phyloP scores from a whole-genome alignment of 1,140 invertebrate genomes.

The Temnothorax curvispinosus region DNA sequence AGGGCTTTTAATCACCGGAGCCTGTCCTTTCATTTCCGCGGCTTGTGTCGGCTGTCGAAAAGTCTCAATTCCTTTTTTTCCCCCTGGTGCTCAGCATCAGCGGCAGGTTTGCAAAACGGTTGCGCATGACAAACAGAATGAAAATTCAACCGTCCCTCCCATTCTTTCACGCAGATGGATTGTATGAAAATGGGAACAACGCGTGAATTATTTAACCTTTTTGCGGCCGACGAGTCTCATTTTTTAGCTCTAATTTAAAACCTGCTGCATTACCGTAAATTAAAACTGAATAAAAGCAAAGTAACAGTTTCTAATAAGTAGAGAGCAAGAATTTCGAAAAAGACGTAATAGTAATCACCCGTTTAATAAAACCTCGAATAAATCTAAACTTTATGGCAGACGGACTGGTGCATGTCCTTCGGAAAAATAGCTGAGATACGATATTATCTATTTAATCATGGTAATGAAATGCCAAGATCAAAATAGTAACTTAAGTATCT shows the following conservation, averaged over 20 bases:
- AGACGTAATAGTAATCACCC: neutral
- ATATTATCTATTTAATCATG: slow-evolving; percentile 16
- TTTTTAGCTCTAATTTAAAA: neutral
- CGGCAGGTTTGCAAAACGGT: slow-evolving; percentile 14
- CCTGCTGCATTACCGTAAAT: neutral
- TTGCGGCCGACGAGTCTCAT: neutral
- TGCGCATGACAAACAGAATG: slow-evolving; percentile 17
- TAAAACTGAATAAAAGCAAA: slow-evolving; percentile 1
- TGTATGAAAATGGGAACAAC: slow-evolving; percentile 14
- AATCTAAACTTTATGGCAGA: neutral
- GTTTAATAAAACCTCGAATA: neutral
- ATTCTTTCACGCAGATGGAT: neutral
- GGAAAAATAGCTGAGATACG: neutral
- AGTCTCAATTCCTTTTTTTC: slow-evolving; percentile 37
- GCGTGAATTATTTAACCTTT: slow-evolving; percentile 27
- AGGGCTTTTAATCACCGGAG: slow-evolving; percentile 75
- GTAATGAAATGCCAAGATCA: neutral
- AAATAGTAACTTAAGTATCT: neutral
- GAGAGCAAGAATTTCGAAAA: neutral
- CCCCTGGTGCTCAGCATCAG: slow-evolving; percentile 37
- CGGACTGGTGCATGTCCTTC: neutral
- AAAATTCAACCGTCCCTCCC: slow-evolving; percentile 60
- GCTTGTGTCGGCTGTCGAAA: slow-evolving; percentile 60
- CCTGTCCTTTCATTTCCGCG: slow-evolving; percentile 73
- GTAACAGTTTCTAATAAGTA: neutral